phyloP scores from a whole-genome alignment of 2,797 vertebrate species.

The Chloroceryle inda region DNA sequence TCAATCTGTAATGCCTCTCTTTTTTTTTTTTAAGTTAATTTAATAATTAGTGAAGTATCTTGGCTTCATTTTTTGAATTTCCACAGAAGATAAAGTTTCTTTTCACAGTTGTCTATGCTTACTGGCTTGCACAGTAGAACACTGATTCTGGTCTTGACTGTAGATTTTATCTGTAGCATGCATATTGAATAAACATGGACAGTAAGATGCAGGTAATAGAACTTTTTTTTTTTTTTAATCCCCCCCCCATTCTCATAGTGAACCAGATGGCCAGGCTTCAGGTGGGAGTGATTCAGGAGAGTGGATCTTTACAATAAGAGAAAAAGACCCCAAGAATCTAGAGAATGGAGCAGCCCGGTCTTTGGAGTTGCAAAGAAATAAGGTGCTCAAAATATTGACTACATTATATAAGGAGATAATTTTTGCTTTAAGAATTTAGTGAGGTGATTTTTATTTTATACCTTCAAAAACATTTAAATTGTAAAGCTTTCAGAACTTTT shows the following conservation, averaged over 20 bases:
- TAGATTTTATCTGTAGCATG: not conserved
- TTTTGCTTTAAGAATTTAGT: not conserved
- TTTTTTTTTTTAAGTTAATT: not conserved
- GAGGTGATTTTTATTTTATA: not conserved
- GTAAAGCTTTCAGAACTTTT: not conserved
- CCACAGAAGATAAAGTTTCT: not conserved
- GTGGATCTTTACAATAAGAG: constrained; percentile 94
- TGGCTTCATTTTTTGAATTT: not conserved
- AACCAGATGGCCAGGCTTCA: constrained; percentile 87
- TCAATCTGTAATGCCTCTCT: not conserved
- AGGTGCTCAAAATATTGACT: constrained; percentile 77
- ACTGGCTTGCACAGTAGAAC: not conserved
- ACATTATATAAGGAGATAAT: not conserved
- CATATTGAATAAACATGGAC: not conserved
- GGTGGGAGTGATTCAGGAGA: constrained; percentile 85
- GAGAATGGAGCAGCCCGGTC: constrained; percentile 86
- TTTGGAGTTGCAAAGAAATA: constrained; percentile 83
- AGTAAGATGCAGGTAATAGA: not conserved
- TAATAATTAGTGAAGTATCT: not conserved
- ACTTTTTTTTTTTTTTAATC: not conserved
- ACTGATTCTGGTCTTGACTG: not conserved
- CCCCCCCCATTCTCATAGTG: constrained; percentile 76
- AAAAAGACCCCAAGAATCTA: constrained; percentile 86
- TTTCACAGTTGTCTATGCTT: not conserved
- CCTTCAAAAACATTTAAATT: not conserved